phyloP scores from a whole-genome alignment of 2,888 invertebrate species.

The Arrhopalites spinosus region DNA sequence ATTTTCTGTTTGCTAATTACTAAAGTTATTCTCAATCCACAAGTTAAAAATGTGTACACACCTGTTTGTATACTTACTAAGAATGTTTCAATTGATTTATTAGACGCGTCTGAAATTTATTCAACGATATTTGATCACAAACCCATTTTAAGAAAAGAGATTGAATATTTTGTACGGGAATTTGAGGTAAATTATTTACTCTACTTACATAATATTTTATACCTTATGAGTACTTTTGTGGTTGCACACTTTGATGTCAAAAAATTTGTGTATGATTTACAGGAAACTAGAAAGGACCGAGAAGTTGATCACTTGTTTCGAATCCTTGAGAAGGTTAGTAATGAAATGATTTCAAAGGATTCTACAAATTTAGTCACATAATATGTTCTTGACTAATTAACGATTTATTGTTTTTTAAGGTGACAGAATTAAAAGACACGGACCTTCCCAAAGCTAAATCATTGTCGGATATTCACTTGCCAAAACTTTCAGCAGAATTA shows the following conservation, averaged over 20 bases:
- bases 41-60: background rate
- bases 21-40: background rate
- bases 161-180: slow-evolving; percentile 78
- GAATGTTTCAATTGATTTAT: slow-evolving; percentile 1
- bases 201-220: no score
- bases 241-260: no score
- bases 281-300: slow-evolving; percentile 77
- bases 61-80: background rate
- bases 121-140: slow-evolving; percentile 83
- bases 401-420: no score
- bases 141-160: slow-evolving; percentile 83
- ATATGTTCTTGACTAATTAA: no score
- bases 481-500: slow-evolving; percentile 69
- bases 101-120: slow-evolving; percentile 83
- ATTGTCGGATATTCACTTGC: slow-evolving; percentile 65
- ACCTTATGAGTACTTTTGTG: background rate
- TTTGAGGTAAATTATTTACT: slow-evolving; percentile 71
- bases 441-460: slow-evolving; percentile 72
- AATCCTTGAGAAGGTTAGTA: slow-evolving; percentile 74
- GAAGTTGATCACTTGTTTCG: slow-evolving; percentile 80
- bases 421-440: slow-evolving; percentile 77
- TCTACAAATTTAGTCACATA: no score
- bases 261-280: no score
- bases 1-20: no score
- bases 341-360: no score